Percentiles rank a stretch among this genome's conserved stretches.
phyloP scores from a whole-genome alignment of 2,888 invertebrate genomes.

The Drosophila falleni region DNA sequence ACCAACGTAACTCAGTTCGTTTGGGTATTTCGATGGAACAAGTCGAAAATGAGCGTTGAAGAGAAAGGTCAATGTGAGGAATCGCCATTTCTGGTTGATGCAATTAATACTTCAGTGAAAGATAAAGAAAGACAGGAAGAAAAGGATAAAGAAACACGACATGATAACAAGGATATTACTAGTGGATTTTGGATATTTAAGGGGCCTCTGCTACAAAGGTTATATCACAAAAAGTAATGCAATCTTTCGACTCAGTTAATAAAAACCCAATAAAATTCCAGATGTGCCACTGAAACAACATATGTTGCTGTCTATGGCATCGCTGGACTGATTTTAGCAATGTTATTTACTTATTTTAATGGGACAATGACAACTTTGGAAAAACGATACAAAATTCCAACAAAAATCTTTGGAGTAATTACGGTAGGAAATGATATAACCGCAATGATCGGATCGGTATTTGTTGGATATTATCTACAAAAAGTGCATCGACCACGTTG shows the following conservation, averaged over 20 bases:
- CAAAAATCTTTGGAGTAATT: constrained; percentile 89
- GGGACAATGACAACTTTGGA: constrained; percentile 90
- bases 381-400: constrained; percentile 90
- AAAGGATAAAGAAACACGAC: constrained; percentile 83
- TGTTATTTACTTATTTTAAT: constrained; percentile 89
- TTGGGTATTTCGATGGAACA: constrained; percentile 2
- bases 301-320: constrained; percentile 88
- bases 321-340: constrained; percentile 89
- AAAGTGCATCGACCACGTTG: constrained; percentile 90
- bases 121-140: constrained; percentile 4
- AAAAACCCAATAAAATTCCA: constrained; percentile 32
- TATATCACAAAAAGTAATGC: constrained; percentile 82
- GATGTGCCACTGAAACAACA: constrained; percentile 84
- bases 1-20: constrained; percentile 19
- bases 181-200: constrained; percentile 88
- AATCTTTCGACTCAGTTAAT: neutral
- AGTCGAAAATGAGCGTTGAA: constrained; percentile 18
- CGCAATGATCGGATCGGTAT: constrained; percentile 88
- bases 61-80: constrained; percentile 12
- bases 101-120: constrained; percentile 1
- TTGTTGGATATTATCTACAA: constrained; percentile 90
- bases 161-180: constrained; percentile 84
- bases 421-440: constrained; percentile 91
- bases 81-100: constrained; percentile 15
- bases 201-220: constrained; percentile 87